These are phyloP conservation scores for Darevskia nairensis DNA, from an alignment of 2,797 vertebrate genomes.

Conservation along the genomic window DNA sequence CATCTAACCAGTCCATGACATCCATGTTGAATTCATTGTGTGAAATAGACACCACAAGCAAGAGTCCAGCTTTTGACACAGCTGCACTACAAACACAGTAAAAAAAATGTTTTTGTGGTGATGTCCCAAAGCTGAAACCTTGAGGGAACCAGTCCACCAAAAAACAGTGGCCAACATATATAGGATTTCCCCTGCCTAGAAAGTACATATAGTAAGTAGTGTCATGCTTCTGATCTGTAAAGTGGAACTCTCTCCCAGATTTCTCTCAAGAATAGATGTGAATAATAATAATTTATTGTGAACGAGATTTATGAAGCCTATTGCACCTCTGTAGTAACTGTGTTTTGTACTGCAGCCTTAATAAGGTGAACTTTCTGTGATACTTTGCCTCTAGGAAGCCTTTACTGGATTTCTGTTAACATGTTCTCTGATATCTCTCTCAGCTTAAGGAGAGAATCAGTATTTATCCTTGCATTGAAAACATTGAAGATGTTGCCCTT, in stretches of 20 bases:
- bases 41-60: background rate
- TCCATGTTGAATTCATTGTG: background rate
- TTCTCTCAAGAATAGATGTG: background rate
- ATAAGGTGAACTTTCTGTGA: background rate
- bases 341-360: background rate
- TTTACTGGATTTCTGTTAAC: background rate
- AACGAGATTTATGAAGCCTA: background rate
- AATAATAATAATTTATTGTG: too few relatives aligned
- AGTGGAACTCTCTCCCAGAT: too few relatives aligned
- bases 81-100: background rate
- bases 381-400: background rate
- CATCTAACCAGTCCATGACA: too few relatives aligned
- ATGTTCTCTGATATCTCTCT: background rate
- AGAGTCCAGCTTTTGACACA: background rate
- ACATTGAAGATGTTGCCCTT: slow-evolving; percentile 21
- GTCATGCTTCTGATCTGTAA: too few relatives aligned
- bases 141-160: too few relatives aligned
- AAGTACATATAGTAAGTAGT: too few relatives aligned
- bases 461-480: background rate
- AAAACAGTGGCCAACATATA: too few relatives aligned
- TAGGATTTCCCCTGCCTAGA: too few relatives aligned
- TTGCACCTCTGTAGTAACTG: background rate
- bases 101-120: background rate
- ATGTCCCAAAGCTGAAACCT: too few relatives aligned
- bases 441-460: background rate